Conservation (phyloP, 2,113 vertebrate genomes). For the Pristiophorus japonicus region DNA sequence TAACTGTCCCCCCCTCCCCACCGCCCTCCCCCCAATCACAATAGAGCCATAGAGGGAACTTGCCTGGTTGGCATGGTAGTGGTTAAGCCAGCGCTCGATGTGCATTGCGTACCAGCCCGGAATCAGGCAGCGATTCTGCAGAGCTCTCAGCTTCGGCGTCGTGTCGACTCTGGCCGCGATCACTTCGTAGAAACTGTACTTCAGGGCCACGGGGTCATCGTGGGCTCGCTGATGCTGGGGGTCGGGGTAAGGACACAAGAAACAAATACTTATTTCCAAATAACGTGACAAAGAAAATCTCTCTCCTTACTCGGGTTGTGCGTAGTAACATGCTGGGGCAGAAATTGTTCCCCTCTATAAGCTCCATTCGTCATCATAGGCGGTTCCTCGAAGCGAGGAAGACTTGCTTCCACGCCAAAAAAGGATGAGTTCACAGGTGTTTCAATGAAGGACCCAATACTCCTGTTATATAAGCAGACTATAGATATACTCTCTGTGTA, state of each 20-base stretch:
- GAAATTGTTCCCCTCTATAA: too few relatives aligned
- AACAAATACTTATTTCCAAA: not conserved
- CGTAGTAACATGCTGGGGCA: fast-evolving
- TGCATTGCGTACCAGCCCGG: constrained; percentile 89
- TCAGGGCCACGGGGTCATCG: constrained; percentile 78
- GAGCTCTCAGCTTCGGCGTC: constrained; percentile 66
- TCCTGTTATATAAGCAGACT: too few relatives aligned
- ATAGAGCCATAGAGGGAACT: not conserved
- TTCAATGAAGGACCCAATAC: too few relatives aligned
- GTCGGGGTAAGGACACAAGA: not conserved
- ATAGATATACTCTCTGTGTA: too few relatives aligned
- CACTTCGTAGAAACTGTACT: constrained; percentile 87
- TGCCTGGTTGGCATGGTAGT: constrained; percentile 90
- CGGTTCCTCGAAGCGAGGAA: too few relatives aligned
- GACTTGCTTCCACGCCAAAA: too few relatives aligned
- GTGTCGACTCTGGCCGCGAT: constrained; percentile 73
- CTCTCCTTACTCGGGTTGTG: not conserved
- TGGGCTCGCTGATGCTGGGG: constrained; percentile 95
- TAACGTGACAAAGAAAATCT: not conserved
- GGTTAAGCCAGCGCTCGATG: constrained; percentile 84
- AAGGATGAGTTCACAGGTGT: too few relatives aligned
- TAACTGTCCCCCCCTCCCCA: not conserved
- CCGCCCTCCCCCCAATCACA: not conserved
- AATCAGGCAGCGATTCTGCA: constrained; percentile 88
- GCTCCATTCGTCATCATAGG: too few relatives aligned